These are phyloP conservation scores for Pipistrellus pipistrellus DNA, from an alignment of 2,797 vertebrate genomes.

Conservation along the genomic window DNA sequence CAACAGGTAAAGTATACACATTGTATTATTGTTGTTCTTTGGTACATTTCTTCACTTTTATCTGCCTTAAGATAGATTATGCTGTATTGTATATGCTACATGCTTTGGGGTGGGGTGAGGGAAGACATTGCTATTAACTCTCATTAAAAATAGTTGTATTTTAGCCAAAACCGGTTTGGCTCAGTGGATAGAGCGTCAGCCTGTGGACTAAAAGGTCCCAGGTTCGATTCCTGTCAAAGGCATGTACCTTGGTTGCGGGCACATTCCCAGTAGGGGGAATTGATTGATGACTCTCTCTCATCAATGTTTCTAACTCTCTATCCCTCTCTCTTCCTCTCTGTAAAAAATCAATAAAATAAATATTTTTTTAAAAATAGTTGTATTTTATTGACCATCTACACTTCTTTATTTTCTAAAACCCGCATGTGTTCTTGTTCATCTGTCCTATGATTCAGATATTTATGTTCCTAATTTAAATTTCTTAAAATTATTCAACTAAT, in stretches of 20 bases:
- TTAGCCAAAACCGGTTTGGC: too few species aligned
- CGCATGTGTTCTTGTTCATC: background rate
- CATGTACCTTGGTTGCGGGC: too few species aligned
- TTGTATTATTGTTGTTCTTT: conserved; percentile 76
- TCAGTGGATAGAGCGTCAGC: too few species aligned
- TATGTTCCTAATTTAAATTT: conserved; percentile 40
- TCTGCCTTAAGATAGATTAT: conserved; percentile 25
- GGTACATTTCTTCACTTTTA: conserved; percentile 47
- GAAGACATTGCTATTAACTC: background rate
- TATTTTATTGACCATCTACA: background rate
- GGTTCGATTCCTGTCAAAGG: too few species aligned
- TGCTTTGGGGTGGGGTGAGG: background rate
- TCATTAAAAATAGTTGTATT: too few species aligned
- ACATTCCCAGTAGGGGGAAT: too few species aligned
- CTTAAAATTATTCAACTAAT: background rate
- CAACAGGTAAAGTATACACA: conserved; percentile 88
- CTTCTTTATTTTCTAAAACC: conserved; percentile 20
- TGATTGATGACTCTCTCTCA: too few species aligned
- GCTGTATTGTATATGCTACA: background rate
- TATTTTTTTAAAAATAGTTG: conserved; percentile 9
- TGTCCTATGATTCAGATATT: conserved; percentile 2
- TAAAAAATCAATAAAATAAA: too few species aligned
- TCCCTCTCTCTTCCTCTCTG: too few species aligned
- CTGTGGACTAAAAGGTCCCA: too few species aligned
- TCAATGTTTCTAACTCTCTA: too few species aligned